These are phyloP conservation scores for Xenotilapia flavipinnis DNA, from an alignment of 2,113 vertebrate species.

Conservation along the genomic window DNA sequence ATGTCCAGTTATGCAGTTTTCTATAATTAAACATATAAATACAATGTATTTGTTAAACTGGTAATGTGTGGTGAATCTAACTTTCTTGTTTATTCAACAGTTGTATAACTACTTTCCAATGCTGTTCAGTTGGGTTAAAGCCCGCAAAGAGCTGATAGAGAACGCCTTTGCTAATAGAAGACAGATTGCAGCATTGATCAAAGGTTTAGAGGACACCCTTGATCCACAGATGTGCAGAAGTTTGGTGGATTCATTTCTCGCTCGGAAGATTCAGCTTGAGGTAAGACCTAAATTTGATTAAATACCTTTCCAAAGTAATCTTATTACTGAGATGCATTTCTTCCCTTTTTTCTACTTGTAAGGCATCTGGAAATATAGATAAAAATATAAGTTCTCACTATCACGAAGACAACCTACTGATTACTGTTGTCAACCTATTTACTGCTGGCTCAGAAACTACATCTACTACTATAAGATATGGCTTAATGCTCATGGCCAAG, in stretches of 20 bases:
- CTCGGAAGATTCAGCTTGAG: background rate
- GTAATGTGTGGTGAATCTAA: background rate
- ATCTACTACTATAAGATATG: background rate
- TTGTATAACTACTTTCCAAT: background rate
- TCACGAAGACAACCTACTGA: background rate
- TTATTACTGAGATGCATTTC: fast-evolving
- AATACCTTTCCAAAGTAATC: background rate
- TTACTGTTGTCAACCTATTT: background rate
- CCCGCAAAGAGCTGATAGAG: background rate
- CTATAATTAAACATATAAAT: background rate
- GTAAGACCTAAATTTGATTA: background rate
- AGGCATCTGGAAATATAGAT: background rate
- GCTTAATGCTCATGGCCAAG: background rate
- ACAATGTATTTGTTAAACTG: background rate
- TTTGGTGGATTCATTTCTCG: background rate
- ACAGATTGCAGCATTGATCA: background rate
- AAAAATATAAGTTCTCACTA: background rate
- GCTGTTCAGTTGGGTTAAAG: background rate
- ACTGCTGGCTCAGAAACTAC: background rate
- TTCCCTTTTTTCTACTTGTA: background rate
- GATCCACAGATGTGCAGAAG: background rate
- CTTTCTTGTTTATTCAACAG: background rate
- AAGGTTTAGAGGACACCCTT: background rate
- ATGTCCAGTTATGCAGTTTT: background rate
- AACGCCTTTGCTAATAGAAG: background rate